phyloP scores from a whole-genome alignment of 1,140 invertebrate genomes.

The Lasioglossum albipes region DNA sequence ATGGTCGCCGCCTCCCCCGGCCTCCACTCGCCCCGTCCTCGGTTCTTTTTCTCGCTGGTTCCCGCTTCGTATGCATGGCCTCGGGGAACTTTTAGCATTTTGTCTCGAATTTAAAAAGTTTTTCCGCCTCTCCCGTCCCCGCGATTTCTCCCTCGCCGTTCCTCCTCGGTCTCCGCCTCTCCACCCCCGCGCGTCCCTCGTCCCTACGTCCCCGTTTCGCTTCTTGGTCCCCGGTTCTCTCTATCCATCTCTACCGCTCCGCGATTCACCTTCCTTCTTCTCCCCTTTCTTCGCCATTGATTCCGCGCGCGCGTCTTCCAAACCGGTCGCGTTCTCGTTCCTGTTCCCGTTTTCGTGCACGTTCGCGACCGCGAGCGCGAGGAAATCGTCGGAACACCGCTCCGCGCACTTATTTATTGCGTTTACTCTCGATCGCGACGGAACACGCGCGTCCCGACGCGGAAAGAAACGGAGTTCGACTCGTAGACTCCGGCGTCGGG shows the following conservation, averaged over 20 bases:
- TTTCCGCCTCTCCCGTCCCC: conserved; percentile 56
- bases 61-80: conserved; percentile 73
- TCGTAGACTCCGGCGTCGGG: not conserved
- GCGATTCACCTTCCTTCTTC: conserved; percentile 27
- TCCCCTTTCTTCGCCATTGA: conserved; percentile 8
- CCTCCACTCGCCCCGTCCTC: conserved; percentile 51
- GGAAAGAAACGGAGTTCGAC: not conserved
- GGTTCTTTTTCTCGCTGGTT: conserved; percentile 55
- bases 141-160: conserved; percentile 1
- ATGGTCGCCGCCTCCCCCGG: conserved; percentile 62
- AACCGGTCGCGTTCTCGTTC: conserved; percentile 46
- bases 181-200: not conserved
- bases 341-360: conserved; percentile 23
- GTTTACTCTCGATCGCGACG: not conserved
- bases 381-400: not conserved
- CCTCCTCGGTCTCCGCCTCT: conserved; percentile 21
- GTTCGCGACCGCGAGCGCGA: conserved; percentile 3
- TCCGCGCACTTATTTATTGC: not conserved
- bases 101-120: conserved; percentile 76
- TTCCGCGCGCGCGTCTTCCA: conserved; percentile 11
- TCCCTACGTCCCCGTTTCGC: conserved; percentile 2
- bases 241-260: not conserved
- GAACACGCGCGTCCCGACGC: too few relatives aligned
- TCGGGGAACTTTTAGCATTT: conserved; percentile 77
- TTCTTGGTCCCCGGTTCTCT: not conserved